phyloP scores from a whole-genome alignment of 2,888 invertebrate species.

The Pollenia angustigena region DNA sequence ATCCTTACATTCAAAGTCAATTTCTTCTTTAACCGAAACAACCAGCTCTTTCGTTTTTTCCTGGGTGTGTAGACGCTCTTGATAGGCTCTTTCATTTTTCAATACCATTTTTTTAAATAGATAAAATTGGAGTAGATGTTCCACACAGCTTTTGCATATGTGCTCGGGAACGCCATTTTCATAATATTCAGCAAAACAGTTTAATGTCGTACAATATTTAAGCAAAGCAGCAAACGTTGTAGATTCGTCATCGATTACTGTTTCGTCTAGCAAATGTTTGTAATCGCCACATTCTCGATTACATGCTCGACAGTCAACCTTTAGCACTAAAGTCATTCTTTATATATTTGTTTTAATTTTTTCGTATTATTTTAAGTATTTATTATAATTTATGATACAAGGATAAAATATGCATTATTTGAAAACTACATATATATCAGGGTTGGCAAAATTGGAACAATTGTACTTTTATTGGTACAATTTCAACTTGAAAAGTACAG shows the following conservation, averaged over 20 bases:
- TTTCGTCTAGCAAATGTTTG: conserved; percentile 78
- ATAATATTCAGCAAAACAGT: conserved; percentile 76
- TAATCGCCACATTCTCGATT: conserved; percentile 77
- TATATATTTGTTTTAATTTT: neutral
- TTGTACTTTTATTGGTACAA: no score
- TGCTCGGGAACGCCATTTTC: conserved; percentile 78
- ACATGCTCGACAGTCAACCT: conserved; percentile 81
- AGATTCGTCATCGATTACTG: conserved; percentile 78
- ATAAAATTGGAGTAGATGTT: conserved; percentile 77
- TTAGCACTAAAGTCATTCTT: conserved; percentile 67
- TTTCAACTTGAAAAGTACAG: no score
- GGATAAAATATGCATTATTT: no score
- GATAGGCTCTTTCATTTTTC: conserved; percentile 77
- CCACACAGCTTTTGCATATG: conserved; percentile 80
- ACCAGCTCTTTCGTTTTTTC: conserved; percentile 54
- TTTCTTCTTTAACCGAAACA: conserved; percentile 70
- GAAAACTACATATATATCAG: no score
- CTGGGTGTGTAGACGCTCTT: conserved; percentile 75
- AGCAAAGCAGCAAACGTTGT: conserved; percentile 81
- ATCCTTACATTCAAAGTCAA: conserved; percentile 59
- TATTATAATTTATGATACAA: neutral
- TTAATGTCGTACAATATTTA: conserved; percentile 77
- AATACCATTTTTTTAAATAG: conserved; percentile 79
- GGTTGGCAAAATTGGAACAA: no score
- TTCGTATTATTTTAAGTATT: neutral